Conservation (phyloP, 92 coral and sea anemone genomes). For the Phenganax marumi region DNA sequence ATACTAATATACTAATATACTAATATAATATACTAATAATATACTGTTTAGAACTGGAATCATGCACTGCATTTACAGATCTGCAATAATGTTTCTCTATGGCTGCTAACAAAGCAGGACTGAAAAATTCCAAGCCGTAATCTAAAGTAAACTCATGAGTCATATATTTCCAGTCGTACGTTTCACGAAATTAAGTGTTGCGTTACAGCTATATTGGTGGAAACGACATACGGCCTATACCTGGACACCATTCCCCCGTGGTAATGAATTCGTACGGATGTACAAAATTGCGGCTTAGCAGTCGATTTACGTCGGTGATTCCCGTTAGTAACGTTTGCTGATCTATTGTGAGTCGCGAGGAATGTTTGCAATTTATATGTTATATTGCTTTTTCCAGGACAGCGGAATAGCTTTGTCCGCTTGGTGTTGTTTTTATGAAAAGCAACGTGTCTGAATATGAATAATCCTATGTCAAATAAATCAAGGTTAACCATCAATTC, state of each 20-base stretch:
- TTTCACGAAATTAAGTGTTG: constrained; percentile 28
- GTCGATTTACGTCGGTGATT: constrained; percentile 7
- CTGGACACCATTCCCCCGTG: neutral
- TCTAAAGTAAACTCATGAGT: neutral
- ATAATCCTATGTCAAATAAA: neutral
- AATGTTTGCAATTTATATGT: constrained; percentile 2
- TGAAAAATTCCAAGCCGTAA: constrained; percentile 10
- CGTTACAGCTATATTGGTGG: neutral
- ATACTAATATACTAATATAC: too few relatives aligned
- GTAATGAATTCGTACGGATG: neutral
- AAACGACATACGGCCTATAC: neutral
- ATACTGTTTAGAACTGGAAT: too few relatives aligned
- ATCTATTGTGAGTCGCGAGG: too few relatives aligned
- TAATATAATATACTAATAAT: too few relatives aligned
- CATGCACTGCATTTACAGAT: too few relatives aligned
- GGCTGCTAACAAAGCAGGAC: neutral
- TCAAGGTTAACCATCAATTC: too few relatives aligned
- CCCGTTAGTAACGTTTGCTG: neutral
- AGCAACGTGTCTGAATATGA: neutral
- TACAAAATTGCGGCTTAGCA: neutral
- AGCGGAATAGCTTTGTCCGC: neutral
- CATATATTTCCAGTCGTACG: neutral
- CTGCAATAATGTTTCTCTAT: constrained; percentile 5
- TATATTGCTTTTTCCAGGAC: neutral
- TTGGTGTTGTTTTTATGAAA: constrained; percentile 8